These are phyloP conservation scores for Hofmannophila pseudospretella DNA, from an alignment of 2,888 invertebrate species.

Conservation along the genomic window DNA sequence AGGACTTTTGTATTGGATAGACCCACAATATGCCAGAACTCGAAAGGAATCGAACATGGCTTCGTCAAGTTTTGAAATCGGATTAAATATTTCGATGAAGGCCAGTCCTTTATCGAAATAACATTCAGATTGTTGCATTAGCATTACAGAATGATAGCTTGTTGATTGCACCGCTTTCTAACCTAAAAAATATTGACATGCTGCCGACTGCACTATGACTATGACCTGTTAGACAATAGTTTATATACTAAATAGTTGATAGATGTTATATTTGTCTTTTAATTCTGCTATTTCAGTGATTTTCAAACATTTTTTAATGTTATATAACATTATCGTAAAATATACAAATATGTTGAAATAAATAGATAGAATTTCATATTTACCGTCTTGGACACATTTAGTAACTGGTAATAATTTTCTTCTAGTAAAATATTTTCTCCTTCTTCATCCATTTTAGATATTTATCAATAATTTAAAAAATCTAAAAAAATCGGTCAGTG, in stretches of 20 bases:
- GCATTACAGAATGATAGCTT: too few relatives aligned
- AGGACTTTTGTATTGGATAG: too few relatives aligned
- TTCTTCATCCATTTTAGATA: conserved; percentile 80
- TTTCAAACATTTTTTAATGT: conserved; percentile 20
- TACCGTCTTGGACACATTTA: conserved; percentile 91
- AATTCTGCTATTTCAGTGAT: not conserved
- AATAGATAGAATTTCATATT: conserved; percentile 44
- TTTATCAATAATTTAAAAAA: conserved; percentile 11
- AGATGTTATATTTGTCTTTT: too few relatives aligned
- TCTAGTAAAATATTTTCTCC: conserved; percentile 82
- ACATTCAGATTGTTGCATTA: too few relatives aligned
- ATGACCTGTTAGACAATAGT: not conserved
- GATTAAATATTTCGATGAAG: too few relatives aligned
- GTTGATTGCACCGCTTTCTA: conserved; percentile 20
- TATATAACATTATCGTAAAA: conserved; percentile 42
- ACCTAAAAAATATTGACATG: conserved; percentile 27
- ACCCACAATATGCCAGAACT: too few relatives aligned
- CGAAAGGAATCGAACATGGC: too few relatives aligned
- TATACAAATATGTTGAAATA: conserved; percentile 24
- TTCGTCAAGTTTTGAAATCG: too few relatives aligned
- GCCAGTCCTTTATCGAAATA: too few relatives aligned
- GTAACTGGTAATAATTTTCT: conserved; percentile 92
- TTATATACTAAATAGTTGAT: too few relatives aligned
- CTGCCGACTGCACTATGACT: not conserved
- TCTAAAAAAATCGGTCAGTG: conserved; percentile 12